Conservation (phyloP, 2,797 vertebrate genomes). For the Protosalanx chinensis region DNA sequence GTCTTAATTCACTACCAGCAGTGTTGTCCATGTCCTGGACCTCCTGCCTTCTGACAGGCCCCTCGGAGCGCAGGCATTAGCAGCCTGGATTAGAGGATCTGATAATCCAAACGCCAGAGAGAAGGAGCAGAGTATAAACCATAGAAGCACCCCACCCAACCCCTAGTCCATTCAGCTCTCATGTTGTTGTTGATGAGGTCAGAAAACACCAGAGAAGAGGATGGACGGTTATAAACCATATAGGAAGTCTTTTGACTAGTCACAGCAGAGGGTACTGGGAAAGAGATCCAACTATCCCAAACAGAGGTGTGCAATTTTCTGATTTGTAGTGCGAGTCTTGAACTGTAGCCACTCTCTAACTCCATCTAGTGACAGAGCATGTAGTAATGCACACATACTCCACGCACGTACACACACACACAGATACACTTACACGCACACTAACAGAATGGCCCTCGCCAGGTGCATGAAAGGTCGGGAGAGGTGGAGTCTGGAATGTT, state of each 20-base stretch:
- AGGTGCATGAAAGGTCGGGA: background rate
- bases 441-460: background rate
- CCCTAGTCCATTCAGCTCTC: background rate
- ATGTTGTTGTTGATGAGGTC: too few species aligned
- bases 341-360: constrained; percentile 1
- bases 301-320: background rate
- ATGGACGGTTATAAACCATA: too few species aligned
- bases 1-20: background rate
- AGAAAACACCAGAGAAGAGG: too few species aligned
- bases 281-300: too few species aligned
- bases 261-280: too few species aligned
- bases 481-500: constrained; percentile 4
- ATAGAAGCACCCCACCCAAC: background rate
- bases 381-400: background rate
- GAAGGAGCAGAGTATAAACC: background rate
- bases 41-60: background rate
- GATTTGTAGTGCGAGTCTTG: background rate
- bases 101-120: constrained; percentile 4
- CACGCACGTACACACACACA: background rate
- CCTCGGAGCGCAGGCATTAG: background rate
- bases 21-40: background rate
- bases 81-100: background rate
- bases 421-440: constrained; percentile 1
- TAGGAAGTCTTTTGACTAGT: too few species aligned
- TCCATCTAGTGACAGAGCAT: constrained; percentile 6